A percentile compares a stretch with the other conserved stretches of the same genome.
These are phyloP conservation scores for Psephotus haematonotus DNA, from an alignment of 2,113 vertebrate genomes.

Conservation along the genomic window DNA sequence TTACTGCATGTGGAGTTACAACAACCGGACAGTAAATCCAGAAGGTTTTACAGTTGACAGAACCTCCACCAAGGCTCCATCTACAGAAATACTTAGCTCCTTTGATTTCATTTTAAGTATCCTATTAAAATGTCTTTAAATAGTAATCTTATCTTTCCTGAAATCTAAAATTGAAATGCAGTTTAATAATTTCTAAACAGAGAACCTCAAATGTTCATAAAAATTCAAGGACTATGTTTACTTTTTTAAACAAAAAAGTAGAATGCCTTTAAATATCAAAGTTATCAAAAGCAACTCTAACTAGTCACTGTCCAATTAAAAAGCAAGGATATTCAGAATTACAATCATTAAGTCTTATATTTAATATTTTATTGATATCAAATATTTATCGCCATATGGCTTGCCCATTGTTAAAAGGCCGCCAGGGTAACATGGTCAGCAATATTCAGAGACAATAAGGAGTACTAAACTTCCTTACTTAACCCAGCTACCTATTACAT, in stretches of 20 bases:
- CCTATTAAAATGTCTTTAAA: conserved; percentile 66
- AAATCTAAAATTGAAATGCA: conserved; percentile 68
- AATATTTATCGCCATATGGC: background rate
- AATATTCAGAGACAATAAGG: background rate
- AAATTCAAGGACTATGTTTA: background rate
- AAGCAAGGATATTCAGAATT: conserved; percentile 8
- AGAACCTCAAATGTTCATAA: background rate
- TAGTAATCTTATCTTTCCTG: conserved; percentile 64
- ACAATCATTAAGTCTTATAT: background rate
- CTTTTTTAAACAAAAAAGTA: background rate
- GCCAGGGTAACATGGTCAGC: background rate
- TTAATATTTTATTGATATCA: background rate
- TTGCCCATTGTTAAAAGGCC: conserved; percentile 15
- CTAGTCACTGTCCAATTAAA: background rate
- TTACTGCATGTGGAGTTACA: conserved; percentile 64
- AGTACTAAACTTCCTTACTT: background rate
- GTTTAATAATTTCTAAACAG: conserved; percentile 59
- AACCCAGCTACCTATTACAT: background rate
- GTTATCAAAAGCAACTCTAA: background rate
- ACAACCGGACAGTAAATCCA: conserved; percentile 58
- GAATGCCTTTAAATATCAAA: background rate
- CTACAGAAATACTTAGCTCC: conserved; percentile 66
- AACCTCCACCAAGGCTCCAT: conserved; percentile 65
- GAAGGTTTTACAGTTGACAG: conserved; percentile 59
- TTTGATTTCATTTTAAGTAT: conserved; percentile 66